Evolutionary conservation across 92 coral and sea anemone species (phyloP), one percentile per base, ranked within the genome.

Genomic region (Phenganax subtilis): DNA sequence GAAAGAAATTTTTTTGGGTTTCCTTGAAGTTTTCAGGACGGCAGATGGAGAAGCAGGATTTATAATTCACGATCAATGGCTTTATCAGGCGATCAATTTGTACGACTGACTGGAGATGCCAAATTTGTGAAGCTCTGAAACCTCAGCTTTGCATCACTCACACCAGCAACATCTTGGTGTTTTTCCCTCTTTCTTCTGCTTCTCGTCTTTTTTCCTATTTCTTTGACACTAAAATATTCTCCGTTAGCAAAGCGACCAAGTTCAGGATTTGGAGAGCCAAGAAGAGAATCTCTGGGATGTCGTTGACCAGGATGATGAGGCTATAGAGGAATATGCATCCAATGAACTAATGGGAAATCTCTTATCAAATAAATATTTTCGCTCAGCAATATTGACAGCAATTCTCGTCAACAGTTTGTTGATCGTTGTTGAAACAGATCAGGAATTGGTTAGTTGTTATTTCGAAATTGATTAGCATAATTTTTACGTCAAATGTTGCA

Each of bases 251-350:
- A 93, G 91, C 58, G 97, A 90, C 57, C 96, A 86, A 7, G 67
- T 92, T 81, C 84, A 90, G 85, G 90, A 86, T 61, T 96, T 90
- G 60, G 61, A 75, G 57, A 90, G 82, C 31, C 88, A 87, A 28
- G 98, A 94, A 69, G 98, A 94, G 80, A 94, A 92, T 87, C 90
- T 94, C 91, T 94, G 98, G 98, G 98, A 94, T 79, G 89, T 94
- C 71, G 98, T 94, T 82, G 93, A 92, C 62, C 85, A 92, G 89
- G 98, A 94, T 56, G 98, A 94, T 71, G 98, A 94, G 54, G 98
- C 98, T 28, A 90, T 94, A 17, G 97, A 94, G 82, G 98, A 94
- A 75, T 94, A 94, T 80, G 98, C 97, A 9, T 94, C 98, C 14
- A 94, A 94, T 84, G 98, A 94, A 77, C 90, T 94, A 53, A 91